Base-by-base conservation (phyloP, 2,888 invertebrate genomes). In the Orthosia gracilis region DNA sequence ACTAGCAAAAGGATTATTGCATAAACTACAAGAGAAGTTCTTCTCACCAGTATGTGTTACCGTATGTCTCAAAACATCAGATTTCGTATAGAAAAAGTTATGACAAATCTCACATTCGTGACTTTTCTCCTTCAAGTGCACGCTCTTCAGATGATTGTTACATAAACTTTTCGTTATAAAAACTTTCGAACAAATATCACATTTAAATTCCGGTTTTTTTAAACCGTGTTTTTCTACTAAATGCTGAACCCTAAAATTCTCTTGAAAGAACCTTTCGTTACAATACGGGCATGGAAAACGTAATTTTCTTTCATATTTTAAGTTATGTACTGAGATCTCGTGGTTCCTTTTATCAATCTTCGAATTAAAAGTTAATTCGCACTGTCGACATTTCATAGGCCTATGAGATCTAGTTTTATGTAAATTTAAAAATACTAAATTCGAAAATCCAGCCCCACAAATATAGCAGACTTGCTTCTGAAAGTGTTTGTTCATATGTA, bases 401-500 rank as follows among this genome's bases (percentile, higher is more conserved):
- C 89, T 87, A 58, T 96, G 96, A 0, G 90, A 89, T 11, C 95
- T 85, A 0, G 90, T 92, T 75, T 91, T 94, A 58, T 96, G 96
- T 1, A 95, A 80, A 83, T 94, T 96, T 21, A 95, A 77, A 78
- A 95, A 94, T 0, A 94, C 93, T 58, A 94, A 86, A 87, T 93
- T 95, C 0, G 95, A 92, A 73, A 96, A 96, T 0, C 94, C 94
- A 0, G 93, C 91, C 0, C 96, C 96, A 58, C 96, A 96, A 0
- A 94, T 89, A 75, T 96, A 92, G 40, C 96, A 96, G 0, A 96
- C 92, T 73, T 95, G 94, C 18, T 94, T 96, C 68, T 94, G 93
- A 73, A 84, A 96, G 89, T 96, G 96, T 61, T 87, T 94, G 54
- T 96, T 96, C 89, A 95, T 92, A 69, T 96, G 96, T 2, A 96